phyloP scores from a whole-genome alignment of 2,797 vertebrate species.

The Oreortyx pictus region DNA sequence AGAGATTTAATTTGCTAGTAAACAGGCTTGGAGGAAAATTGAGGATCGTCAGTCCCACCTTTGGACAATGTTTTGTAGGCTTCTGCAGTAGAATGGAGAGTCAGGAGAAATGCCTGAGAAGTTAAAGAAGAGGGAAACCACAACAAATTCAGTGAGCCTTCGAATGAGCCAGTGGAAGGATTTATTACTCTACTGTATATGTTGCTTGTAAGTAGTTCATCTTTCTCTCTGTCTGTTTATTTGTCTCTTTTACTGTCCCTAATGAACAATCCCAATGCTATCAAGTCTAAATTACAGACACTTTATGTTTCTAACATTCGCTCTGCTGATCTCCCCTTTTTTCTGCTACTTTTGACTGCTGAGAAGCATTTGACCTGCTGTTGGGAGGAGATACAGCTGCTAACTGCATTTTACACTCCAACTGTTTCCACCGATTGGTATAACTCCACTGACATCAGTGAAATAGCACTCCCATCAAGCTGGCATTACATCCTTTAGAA shows the following conservation, averaged over 20 bases:
- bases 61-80: not conserved
- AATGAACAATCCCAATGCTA: slow-evolving; percentile 41
- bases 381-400: slow-evolving; percentile 59
- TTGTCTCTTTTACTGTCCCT: slow-evolving; percentile 49
- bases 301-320: slow-evolving; percentile 31
- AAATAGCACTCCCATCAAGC: not conserved
- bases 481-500: not conserved
- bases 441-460: not conserved
- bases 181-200: slow-evolving; percentile 13
- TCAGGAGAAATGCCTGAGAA: not conserved
- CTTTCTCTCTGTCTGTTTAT: slow-evolving; percentile 45
- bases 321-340: slow-evolving; percentile 50
- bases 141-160: not conserved
- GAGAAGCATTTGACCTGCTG: slow-evolving; percentile 32
- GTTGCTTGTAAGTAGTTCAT: slow-evolving; percentile 18
- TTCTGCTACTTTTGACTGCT: slow-evolving; percentile 17
- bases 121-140: not conserved
- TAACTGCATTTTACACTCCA: slow-evolving; percentile 21
- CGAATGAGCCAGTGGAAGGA: not conserved
- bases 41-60: not conserved
- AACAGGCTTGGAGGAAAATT: not conserved
- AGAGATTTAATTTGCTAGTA: not conserved
- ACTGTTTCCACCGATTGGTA: not conserved
- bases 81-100: not conserved
- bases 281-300: slow-evolving; percentile 30